phyloP scores from a whole-genome alignment of 1,140 invertebrate species.

The Zaprionus taronus region DNA sequence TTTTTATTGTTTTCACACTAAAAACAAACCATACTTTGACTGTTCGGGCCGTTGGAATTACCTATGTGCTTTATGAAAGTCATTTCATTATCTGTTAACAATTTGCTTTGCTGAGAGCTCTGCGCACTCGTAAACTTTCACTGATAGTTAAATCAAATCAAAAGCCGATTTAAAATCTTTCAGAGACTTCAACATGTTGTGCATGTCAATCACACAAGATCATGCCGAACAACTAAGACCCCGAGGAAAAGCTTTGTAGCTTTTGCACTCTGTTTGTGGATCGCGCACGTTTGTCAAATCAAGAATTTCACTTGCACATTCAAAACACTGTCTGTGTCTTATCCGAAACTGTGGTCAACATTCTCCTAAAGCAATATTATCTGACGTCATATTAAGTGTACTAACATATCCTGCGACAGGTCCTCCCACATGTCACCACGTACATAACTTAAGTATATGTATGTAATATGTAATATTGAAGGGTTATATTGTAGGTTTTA shows the following conservation, averaged over 20 bases:
- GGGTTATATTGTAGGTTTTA: too few species aligned
- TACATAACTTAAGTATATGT: slow-evolving; percentile 4
- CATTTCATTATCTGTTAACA: too few species aligned
- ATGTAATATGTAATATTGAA: neutral
- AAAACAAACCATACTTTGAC: too few species aligned
- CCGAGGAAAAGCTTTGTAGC: neutral
- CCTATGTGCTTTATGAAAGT: too few species aligned
- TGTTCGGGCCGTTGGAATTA: too few species aligned
- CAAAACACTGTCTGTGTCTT: too few species aligned
- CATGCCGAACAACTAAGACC: slow-evolving; percentile 18
- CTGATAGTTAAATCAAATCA: slow-evolving; percentile 17
- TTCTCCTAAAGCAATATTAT: neutral
- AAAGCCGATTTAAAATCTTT: slow-evolving; percentile 18
- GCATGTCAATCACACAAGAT: slow-evolving; percentile 52
- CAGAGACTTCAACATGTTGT: slow-evolving; percentile 34
- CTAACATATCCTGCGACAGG: neutral
- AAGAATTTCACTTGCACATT: neutral
- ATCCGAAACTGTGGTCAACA: too few species aligned
- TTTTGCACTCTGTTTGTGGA: neutral
- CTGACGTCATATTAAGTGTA: neutral
- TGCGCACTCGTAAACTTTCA: slow-evolving; percentile 36
- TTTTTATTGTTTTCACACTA: too few species aligned
- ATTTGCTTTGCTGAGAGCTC: neutral
- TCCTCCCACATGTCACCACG: neutral
- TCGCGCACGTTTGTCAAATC: neutral